Evolutionary conservation across 2,797 vertebrate genomes (phyloP), one percentile per base, ranked within the genome.

Genomic region (Coregonus suidteri): DNA sequence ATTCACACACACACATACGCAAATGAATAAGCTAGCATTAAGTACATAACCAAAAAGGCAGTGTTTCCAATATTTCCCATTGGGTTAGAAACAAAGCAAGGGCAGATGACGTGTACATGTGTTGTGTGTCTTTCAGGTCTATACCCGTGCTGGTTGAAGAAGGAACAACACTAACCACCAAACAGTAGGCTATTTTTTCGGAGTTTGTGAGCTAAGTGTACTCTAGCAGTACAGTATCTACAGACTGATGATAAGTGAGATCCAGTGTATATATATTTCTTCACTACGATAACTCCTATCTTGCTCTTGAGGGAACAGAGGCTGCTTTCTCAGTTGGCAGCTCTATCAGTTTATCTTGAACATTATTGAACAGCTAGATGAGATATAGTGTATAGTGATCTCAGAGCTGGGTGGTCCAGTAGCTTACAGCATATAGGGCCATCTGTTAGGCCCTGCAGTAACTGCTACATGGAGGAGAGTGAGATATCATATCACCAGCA

Each of bases 31-130:
- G 14, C 37, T 25, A 37, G 47, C 31, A 30, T 68, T 59, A 76
- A 34, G 59, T 65, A 84, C 70, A 81, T 56, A 74, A 77, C 77
- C 62, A 78, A 79, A 75, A 66, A 82, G 62, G 1, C 13, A 54
- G 74, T 65, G 71, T 37, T 65, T 76, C 41, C 18, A 47, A 73
- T 53, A 64, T 52, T 70, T 25, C 69, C 51, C 6, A 34, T 34
- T 4, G 47, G 34, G 73, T 67, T 37, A 71, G 56, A 78, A 31
- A 67, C 11, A 25, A 76, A 41, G 65, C 70, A 35, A 56, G 30
- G 52, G 72, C 16, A 9, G 30, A 34, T 37, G 7, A 11, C 20
- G 6, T 34, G 31, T 31, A 20, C n/a, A 16, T 53, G 69, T 20
- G 34, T 30, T 53, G 69, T 20, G 34, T 31, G 52, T 56, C 71